A percentile compares a stretch with the other conserved stretches of the same genome.
phyloP scores from a whole-genome alignment of 2,888 invertebrate species.

The Melanostoma mellinum region DNA sequence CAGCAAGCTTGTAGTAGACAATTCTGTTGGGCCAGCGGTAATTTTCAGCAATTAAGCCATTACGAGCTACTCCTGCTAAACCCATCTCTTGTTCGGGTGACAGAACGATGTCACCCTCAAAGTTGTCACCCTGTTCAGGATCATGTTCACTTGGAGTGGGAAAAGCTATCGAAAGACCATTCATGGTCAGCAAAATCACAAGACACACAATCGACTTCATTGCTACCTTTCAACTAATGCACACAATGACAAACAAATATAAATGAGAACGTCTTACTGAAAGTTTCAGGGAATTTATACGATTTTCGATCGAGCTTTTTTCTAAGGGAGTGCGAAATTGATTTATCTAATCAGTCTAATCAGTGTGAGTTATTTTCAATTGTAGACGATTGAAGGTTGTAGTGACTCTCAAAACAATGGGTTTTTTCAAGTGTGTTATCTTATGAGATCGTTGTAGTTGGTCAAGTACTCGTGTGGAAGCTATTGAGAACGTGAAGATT shows the following conservation, averaged over 20 bases:
- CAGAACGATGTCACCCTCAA: constrained; percentile 89
- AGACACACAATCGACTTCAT: constrained; percentile 35
- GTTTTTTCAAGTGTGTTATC: neutral
- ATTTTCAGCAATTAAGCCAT: constrained; percentile 83
- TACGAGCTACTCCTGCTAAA: constrained; percentile 79
- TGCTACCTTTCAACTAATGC: neutral
- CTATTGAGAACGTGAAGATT: neutral
- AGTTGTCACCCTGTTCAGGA: constrained; percentile 87
- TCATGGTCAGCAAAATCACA: neutral
- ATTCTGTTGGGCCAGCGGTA: constrained; percentile 86
- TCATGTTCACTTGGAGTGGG: constrained; percentile 80
- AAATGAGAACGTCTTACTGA: neutral
- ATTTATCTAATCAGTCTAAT: constrained; percentile 14
- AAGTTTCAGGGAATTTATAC: neutral
- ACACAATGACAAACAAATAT: neutral
- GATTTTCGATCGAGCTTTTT: constrained; percentile 4
- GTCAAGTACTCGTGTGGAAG: constrained; percentile 3
- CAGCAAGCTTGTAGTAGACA: constrained; percentile 86
- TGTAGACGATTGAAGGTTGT: neutral
- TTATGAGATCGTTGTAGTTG: constrained; percentile 1
- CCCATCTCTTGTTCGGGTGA: constrained; percentile 78
- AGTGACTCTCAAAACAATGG: neutral
- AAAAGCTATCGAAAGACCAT: constrained; percentile 18
- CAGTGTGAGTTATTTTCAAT: neutral
- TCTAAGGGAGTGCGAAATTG: neutral